Percentiles rank a stretch among this genome's conserved stretches.
Evolutionary conservation across 2,888 invertebrate genomes (phyloP).

Genomic region (Polydrusus cervinus): DNA sequence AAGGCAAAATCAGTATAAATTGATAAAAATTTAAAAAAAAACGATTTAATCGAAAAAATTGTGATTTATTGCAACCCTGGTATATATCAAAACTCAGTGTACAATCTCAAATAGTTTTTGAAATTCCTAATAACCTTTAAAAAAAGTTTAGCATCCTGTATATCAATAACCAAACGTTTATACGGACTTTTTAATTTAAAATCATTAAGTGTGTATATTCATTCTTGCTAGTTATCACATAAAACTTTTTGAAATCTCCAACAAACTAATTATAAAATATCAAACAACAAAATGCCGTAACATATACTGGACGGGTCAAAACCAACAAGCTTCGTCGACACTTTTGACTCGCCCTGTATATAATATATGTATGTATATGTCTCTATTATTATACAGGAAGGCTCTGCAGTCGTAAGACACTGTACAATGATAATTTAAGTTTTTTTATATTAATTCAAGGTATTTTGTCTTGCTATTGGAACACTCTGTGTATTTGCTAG

Average conservation of each 20-base stretch:
- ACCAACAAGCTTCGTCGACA: background rate
- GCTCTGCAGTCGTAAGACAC: slow-evolving; percentile 17
- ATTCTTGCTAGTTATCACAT: background rate
- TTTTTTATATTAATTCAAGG: background rate
- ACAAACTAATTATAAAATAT: slow-evolving; percentile 26
- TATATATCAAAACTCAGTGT: no score
- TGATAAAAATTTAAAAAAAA: no score
- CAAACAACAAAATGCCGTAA: slow-evolving; percentile 18
- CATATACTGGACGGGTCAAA: background rate
- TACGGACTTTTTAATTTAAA: no score
- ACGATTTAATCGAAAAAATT: no score
- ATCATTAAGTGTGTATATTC: no score
- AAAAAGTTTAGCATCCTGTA: no score
- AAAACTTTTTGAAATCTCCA: slow-evolving; percentile 16
- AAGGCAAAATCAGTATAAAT: no score
- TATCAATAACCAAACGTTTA: no score
- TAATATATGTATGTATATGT: slow-evolving; percentile 10
- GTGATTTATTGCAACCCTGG: no score
- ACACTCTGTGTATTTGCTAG: background rate
- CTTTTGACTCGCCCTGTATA: slow-evolving; percentile 4
- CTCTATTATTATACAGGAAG: slow-evolving; percentile 1
- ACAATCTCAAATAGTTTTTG: no score
- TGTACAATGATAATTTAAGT: slow-evolving; percentile 11
- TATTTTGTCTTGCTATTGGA: background rate
- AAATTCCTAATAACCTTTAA: no score